These are phyloP conservation scores for Onychostruthus taczanowskii DNA, from an alignment of 2,113 vertebrate species.

Conservation along the genomic window DNA sequence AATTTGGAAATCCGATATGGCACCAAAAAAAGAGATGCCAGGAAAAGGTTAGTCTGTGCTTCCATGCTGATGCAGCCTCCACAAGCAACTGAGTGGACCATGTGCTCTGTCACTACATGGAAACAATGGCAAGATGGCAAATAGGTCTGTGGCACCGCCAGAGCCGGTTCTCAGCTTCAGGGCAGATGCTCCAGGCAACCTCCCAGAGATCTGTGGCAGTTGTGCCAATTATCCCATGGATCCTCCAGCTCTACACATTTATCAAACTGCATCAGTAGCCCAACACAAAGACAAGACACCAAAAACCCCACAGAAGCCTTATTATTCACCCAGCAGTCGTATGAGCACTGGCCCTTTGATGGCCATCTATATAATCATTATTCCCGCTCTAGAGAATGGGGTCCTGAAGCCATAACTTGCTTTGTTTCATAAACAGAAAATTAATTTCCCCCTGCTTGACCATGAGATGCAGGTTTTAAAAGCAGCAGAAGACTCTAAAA, in stretches of 20 bases:
- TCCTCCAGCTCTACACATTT: constrained; percentile 17
- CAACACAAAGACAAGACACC: background rate
- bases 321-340: background rate
- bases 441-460: background rate
- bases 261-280: constrained; percentile 7
- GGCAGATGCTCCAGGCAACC: constrained; percentile 25
- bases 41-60: background rate
- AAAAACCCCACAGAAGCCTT: background rate
- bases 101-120: background rate
- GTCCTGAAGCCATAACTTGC: background rate
- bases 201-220: background rate
- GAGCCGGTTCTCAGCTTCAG: background rate
- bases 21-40: background rate
- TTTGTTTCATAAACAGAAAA: background rate
- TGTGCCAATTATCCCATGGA: constrained; percentile 2
- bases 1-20: constrained; percentile 11
- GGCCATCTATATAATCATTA: background rate
- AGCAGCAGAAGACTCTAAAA: background rate
- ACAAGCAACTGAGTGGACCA: background rate
- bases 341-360: background rate
- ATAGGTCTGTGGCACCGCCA: background rate
- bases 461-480: background rate
- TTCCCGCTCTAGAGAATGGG: background rate
- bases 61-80: background rate
- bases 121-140: background rate